Percentiles rank a stretch among this genome's conserved stretches.
These are phyloP conservation scores for Drosophila ustulata DNA, from an alignment of 2,888 invertebrate genomes.

Conservation along the genomic window DNA sequence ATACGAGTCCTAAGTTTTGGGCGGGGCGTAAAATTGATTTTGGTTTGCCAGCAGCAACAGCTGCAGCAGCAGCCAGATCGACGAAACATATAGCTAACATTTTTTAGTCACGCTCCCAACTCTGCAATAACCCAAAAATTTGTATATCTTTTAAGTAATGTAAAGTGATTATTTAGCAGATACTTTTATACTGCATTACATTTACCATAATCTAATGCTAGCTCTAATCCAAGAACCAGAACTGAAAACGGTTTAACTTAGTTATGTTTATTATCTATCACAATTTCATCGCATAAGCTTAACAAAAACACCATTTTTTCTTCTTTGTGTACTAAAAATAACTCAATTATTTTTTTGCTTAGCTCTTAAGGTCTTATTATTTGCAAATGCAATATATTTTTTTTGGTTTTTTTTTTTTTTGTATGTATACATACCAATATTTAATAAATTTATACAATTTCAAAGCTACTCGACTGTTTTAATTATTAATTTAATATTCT, in stretches of 20 bases:
- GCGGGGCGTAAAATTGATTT: constrained; percentile 30
- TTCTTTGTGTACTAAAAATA: constrained; percentile 28
- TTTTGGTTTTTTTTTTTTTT: constrained; percentile 33
- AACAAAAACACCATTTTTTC: constrained; percentile 22
- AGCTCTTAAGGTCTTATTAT: constrained; percentile 44
- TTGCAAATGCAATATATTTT: constrained; percentile 49
- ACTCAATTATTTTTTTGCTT: constrained; percentile 39
- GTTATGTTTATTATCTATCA: constrained; percentile 30
- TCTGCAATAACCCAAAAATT: constrained; percentile 35
- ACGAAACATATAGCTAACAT: constrained; percentile 19
- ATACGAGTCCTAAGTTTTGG: constrained; percentile 30
- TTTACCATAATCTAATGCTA: constrained; percentile 30
- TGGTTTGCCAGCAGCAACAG: constrained; percentile 6
- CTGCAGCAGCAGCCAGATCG: neutral
- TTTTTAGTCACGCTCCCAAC: constrained; percentile 33
- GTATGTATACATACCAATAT: constrained; percentile 43
- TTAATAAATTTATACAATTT: constrained; percentile 59
- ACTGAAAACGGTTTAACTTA: constrained; percentile 53
- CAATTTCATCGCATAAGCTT: constrained; percentile 15
- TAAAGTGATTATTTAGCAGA: constrained; percentile 43
- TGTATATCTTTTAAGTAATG: constrained; percentile 46
- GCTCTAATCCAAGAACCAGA: constrained; percentile 48
- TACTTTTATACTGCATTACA: constrained; percentile 23
- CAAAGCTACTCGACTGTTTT: neutral
- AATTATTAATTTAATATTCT: neutral